Base-by-base conservation (phyloP, 2,113 vertebrate genomes). In the Gadus chalcogrammus region DNA sequence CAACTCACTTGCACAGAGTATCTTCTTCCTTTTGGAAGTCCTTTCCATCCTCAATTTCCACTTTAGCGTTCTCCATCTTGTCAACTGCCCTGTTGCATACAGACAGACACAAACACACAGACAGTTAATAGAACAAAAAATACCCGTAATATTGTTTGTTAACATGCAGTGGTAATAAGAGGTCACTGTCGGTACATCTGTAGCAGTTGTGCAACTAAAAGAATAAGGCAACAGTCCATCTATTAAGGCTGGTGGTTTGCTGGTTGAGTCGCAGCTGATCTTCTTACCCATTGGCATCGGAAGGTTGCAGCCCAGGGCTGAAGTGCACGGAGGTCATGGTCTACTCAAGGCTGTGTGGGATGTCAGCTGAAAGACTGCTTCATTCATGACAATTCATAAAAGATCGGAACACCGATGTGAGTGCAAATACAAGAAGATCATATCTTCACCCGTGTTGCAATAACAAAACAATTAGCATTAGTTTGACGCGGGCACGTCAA, bases 41-140 rank as follows among this genome's bases (percentile, higher is more conserved):
- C 69, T 89, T 71, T 16, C 95, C 95, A 85, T 97, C 91, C 80
- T 96, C 95, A 71, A 96, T 95, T 79, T 91, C 81, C 53, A 95
- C 85, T 65, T 87, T 85, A 55, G 92, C 85, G 27, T 95, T 92
- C 67, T 92, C 88, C 88, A 90, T 88, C 84, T 77, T 87, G 76
- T 81, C 81, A 15, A 70, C 68, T 64, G 84, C 82, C 77, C 82
- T 93, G 91, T 55, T 93, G 91, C 31, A 15, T 28, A 31, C 13
- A 22, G 53, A 27, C 2, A 24, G 53, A 61, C 5, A 48, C 28
- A 58, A 1, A 13, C 9, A 2, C 15, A 13, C 61, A 56, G 0
- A 65, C 1, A 38, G 28, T 35, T 35, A 35, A 35, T 35, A 35
- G 31, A 35, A 35, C 31, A 35, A 4, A 4, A 4, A 35, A 5